These are phyloP conservation scores for Drosophila teissieri DNA, from an alignment of 1,140 invertebrate genomes.

Conservation along the genomic window DNA sequence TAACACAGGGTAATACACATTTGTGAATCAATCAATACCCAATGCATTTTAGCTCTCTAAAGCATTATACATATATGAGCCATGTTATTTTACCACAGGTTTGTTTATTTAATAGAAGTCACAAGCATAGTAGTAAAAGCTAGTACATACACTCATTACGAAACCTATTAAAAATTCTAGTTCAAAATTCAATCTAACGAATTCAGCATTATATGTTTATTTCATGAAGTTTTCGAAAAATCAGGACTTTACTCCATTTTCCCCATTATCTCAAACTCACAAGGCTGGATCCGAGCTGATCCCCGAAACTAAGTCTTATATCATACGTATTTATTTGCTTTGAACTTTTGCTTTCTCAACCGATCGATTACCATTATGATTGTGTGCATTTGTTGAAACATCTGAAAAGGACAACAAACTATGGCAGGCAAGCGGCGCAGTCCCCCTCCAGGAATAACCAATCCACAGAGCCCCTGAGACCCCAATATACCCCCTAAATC, in stretches of 20 bases:
- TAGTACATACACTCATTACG: too few species aligned
- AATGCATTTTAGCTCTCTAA: too few species aligned
- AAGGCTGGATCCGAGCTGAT: conserved; percentile 8
- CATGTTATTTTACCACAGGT: neutral
- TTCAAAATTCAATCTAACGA: neutral
- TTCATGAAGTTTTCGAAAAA: conserved; percentile 25
- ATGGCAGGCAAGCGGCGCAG: conserved; percentile 67
- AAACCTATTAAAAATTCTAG: too few species aligned
- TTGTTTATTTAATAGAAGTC: neutral
- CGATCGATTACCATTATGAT: conserved; percentile 44
- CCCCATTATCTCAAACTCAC: conserved; percentile 11
- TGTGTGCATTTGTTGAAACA: conserved; percentile 48
- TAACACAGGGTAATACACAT: too few species aligned
- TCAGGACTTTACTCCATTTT: conserved; percentile 5
- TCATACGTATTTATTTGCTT: conserved; percentile 45
- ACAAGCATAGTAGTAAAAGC: too few species aligned
- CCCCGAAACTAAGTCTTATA: conserved; percentile 32
- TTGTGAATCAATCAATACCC: too few species aligned
- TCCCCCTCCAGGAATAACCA: neutral
- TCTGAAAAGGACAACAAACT: conserved; percentile 79
- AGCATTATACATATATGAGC: too few species aligned
- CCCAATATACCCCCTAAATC: neutral
- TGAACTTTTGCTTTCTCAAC: conserved; percentile 41
- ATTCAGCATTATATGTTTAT: neutral
- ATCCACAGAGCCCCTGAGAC: conserved; percentile 14